Evolutionary conservation across 2,888 invertebrate genomes (phyloP).

Genomic region (Amphimallon solstitiale): DNA sequence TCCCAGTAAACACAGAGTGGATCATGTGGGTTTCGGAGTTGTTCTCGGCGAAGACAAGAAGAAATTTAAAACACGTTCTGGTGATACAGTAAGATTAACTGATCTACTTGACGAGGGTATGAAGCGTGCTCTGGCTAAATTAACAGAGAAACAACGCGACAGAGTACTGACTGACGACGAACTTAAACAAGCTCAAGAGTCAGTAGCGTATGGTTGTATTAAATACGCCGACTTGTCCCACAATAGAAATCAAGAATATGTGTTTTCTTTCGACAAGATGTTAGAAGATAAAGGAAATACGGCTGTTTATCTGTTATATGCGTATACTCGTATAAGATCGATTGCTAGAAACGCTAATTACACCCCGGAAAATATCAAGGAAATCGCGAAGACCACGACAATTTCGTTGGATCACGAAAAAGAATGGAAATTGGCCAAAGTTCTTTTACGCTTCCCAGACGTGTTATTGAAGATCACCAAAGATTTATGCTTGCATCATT

Average conservation of each 20-base stretch:
- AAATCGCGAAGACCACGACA: slow-evolving; percentile 69
- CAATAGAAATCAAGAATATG: slow-evolving; percentile 92
- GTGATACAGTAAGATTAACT: slow-evolving; percentile 86
- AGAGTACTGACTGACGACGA: slow-evolving; percentile 84
- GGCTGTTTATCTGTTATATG: slow-evolving; percentile 96
- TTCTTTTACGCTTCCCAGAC: slow-evolving; percentile 87
- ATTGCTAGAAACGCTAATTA: slow-evolving; percentile 84
- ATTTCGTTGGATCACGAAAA: slow-evolving; percentile 86
- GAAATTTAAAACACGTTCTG: slow-evolving; percentile 98
- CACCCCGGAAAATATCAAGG: slow-evolving; percentile 69
- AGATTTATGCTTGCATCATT: slow-evolving; percentile 83
- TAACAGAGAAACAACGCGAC: slow-evolving; percentile 88
- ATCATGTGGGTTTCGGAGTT: slow-evolving; percentile 96
- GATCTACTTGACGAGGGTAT: slow-evolving; percentile 94
- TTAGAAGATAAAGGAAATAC: slow-evolving; percentile 99
- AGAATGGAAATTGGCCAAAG: slow-evolving; percentile 94
- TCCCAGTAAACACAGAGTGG: slow-evolving; percentile 73
- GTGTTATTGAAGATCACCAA: slow-evolving; percentile 82
- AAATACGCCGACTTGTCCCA: slow-evolving; percentile 98
- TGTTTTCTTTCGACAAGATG: slow-evolving; percentile 99
- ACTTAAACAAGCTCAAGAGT: slow-evolving; percentile 83
- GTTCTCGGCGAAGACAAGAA: slow-evolving; percentile 98
- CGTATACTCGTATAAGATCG: slow-evolving; percentile 92
- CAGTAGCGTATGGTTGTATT: slow-evolving; percentile 97
- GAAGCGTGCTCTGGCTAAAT: slow-evolving; percentile 81